Base-by-base conservation (phyloP, 2,113 vertebrate species). In the Bos indicus region DNA sequence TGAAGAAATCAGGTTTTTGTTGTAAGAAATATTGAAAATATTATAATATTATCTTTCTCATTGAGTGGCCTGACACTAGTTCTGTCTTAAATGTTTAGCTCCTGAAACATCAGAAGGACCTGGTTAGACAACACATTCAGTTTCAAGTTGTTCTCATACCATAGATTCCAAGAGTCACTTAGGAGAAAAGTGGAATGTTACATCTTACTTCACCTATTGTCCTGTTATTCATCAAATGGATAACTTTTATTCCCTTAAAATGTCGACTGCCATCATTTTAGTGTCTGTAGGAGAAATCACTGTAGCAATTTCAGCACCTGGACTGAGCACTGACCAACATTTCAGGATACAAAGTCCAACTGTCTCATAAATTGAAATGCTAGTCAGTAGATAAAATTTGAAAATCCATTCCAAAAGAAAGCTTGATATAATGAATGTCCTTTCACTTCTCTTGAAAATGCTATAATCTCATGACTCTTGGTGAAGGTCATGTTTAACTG, bases 401-500 rank as follows among this genome's bases (percentile, higher is more conserved):
- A 95, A 90, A 98, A 97, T 97, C 43, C n/a, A 95, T 19, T 40
- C 40, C 26, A 12, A 94, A 95, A 94, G 56, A 86, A 94, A n/a
- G 19, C 80, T 96, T n/a, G n/a, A 77, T 95, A 90, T 88, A 94
- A 95, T 95, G 94, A 96, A 94, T 77, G 30, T 64, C 51, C 59
- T 95, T 96, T 96, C 74, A 95, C 88, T 90, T 98, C 71, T 97
- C 30, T 97, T 92, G 91, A 95, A 97, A 97, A 96, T 57, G 48
- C 8, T 94, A 78, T 82, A 84, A 97, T 93, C 80, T 77, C 90
- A 48, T 78, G 81, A 96, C 59, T 97, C 62, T 40, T 87, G 57
- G 51, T 56, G 51, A 89, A 97, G 80, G 91, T 93, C 64, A 57
- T 57, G 7, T 77, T 92, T 97, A 95, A 83, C 90, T 90, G 67